Evolutionary conservation across 2,797 vertebrate species (phyloP).

Genomic region (Gastrophryne carolinensis): DNA sequence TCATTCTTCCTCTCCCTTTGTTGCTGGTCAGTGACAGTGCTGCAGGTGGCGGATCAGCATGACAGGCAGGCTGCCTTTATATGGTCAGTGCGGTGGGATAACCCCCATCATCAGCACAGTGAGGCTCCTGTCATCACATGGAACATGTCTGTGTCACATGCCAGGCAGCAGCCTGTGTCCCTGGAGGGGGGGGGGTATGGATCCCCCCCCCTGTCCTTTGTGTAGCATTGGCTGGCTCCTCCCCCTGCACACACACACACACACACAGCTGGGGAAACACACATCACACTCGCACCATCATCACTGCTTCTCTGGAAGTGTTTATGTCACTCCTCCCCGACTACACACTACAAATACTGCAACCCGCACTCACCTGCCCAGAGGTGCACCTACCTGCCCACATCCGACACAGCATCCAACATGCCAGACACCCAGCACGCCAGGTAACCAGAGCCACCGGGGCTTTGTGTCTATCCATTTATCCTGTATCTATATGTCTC

Average conservation of each 20-base stretch:
- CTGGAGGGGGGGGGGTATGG: neutral
- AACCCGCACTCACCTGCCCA: no score
- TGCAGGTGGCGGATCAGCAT: no score
- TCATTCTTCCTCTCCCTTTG: no score
- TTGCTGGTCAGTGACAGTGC: no score
- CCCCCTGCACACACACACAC: neutral
- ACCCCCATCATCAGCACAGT: neutral
- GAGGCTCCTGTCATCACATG: neutral
- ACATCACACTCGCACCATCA: neutral
- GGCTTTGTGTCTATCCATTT: neutral
- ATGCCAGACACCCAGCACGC: no score
- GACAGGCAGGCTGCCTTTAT: no score
- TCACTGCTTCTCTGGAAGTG: neutral
- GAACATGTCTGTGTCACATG: neutral
- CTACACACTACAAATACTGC: neutral
- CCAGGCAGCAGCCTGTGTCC: neutral
- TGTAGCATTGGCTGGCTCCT: neutral
- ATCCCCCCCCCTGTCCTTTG: neutral
- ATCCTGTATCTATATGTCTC: neutral
- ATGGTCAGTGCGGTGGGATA: no score
- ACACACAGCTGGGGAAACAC: neutral
- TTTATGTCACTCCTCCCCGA: neutral
- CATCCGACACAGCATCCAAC: neutral
- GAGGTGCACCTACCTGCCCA: no score
- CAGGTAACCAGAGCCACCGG: no score